Conservation (phyloP, 2,888 invertebrate species). For the Ormyrus labotus region DNA sequence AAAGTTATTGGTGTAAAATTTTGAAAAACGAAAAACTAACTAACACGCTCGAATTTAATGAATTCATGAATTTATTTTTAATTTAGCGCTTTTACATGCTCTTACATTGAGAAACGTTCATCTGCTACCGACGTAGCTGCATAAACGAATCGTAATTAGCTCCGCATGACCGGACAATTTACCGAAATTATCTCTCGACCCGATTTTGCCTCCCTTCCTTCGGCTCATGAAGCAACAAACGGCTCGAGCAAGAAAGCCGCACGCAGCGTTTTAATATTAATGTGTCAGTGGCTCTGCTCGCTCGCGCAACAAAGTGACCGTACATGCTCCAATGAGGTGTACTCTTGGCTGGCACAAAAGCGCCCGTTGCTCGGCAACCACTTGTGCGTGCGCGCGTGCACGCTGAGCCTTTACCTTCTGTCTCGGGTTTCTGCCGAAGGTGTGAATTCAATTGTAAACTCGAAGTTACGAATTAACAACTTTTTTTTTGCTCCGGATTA, state of each 20-base stretch:
- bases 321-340: background rate
- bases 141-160: too few species aligned
- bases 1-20: too few species aligned
- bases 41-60: too few species aligned
- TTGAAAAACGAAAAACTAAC: too few species aligned
- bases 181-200: background rate
- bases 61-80: too few species aligned
- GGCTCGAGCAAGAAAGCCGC: background rate
- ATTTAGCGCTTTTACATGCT: too few species aligned
- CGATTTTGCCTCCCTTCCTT: background rate
- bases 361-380: conserved; percentile 12
- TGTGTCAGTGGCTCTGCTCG: background rate
- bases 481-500: background rate
- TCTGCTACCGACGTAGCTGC: too few species aligned
- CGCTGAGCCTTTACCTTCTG: background rate
- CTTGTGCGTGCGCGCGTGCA: background rate
- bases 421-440: too few species aligned
- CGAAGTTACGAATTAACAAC: background rate
- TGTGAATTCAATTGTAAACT: background rate
- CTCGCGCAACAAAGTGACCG: conserved; percentile 6
- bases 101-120: too few species aligned
- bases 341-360: background rate
- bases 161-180: background rate
- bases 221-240: background rate
- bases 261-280: background rate